These are phyloP conservation scores for Amia ocellicauda DNA, from an alignment of 2,113 vertebrate genomes.

Conservation along the genomic window DNA sequence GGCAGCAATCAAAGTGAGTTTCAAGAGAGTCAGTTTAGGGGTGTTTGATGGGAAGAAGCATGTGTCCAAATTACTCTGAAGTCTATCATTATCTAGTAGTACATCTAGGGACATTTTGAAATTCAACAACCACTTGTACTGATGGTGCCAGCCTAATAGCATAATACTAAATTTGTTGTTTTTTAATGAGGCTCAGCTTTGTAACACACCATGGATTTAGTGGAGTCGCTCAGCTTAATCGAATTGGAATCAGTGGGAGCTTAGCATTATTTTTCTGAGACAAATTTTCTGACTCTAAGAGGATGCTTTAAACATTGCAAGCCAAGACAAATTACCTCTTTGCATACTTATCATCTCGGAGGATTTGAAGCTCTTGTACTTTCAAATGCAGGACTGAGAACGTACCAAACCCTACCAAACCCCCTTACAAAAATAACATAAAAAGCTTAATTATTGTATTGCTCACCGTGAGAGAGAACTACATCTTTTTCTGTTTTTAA, in stretches of 20 bases:
- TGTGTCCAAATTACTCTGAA: conserved; percentile 16
- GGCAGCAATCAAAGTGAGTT: conserved; percentile 4
- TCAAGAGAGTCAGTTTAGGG: not conserved
- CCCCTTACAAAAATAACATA: too few species aligned
- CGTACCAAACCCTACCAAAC: conserved; percentile 38
- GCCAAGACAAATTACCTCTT: conserved; percentile 35
- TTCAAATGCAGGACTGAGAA: conserved; percentile 20
- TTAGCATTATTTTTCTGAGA: conserved; percentile 9
- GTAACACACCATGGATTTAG: conserved; percentile 11
- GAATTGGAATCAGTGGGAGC: conserved; percentile 17
- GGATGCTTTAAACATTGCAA: conserved; percentile 9
- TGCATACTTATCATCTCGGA: conserved; percentile 55
- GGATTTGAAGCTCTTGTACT: conserved; percentile 34
- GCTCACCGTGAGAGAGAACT: conserved; percentile 25
- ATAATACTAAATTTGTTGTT: conserved; percentile 24
- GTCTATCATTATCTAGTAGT: conserved; percentile 17
- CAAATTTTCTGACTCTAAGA: conserved; percentile 21
- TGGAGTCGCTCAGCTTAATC: conserved; percentile 9
- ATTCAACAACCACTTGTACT: conserved; percentile 21
- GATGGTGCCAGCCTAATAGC: conserved; percentile 18
- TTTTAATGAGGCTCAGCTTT: conserved; percentile 20
- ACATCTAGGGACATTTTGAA: conserved; percentile 6
- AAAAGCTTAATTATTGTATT: conserved; percentile 40
- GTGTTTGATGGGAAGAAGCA: conserved; percentile 15
- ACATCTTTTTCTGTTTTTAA: conserved; percentile 25